Conservation (phyloP, 2,888 invertebrate genomes). For the Eupithecia subumbrata region DNA sequence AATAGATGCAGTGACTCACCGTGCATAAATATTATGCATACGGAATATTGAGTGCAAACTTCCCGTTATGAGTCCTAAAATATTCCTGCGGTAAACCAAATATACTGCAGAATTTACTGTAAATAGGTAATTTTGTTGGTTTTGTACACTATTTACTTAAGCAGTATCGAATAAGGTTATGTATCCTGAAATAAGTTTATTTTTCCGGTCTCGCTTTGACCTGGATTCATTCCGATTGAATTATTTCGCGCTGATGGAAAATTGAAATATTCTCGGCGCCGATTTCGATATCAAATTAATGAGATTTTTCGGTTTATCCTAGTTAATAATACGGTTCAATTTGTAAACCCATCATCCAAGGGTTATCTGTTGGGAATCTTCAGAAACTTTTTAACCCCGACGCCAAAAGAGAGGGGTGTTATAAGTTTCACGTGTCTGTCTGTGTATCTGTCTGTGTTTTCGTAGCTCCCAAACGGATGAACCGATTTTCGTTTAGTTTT, state of each 20-base stretch:
- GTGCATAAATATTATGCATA: constrained; percentile 30
- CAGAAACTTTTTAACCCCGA: too few relatives aligned
- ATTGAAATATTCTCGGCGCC: not conserved
- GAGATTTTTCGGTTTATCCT: not conserved
- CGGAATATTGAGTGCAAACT: constrained; percentile 39
- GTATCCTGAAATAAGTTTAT: not conserved
- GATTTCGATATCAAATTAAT: constrained; percentile 28
- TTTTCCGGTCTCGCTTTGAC: constrained; percentile 29
- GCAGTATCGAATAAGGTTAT: not conserved
- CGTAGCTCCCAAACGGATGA: too few relatives aligned
- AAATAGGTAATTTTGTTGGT: not conserved
- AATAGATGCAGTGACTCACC: constrained; percentile 52
- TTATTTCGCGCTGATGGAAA: constrained; percentile 1
- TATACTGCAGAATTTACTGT: not conserved
- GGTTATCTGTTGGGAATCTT: not conserved
- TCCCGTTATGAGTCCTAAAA: constrained; percentile 42
- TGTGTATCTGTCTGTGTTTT: too few relatives aligned
- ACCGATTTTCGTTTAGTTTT: too few relatives aligned
- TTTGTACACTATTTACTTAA: not conserved
- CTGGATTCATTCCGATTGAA: constrained; percentile 32
- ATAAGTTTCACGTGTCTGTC: too few relatives aligned
- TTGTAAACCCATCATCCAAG: not conserved
- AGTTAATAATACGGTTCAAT: not conserved
- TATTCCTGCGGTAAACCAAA: constrained; percentile 24
- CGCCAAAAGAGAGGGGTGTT: too few relatives aligned